These are phyloP conservation scores for Paedocypris micromegethes DNA, from an alignment of 2,797 vertebrate genomes.

Conservation along the genomic window DNA sequence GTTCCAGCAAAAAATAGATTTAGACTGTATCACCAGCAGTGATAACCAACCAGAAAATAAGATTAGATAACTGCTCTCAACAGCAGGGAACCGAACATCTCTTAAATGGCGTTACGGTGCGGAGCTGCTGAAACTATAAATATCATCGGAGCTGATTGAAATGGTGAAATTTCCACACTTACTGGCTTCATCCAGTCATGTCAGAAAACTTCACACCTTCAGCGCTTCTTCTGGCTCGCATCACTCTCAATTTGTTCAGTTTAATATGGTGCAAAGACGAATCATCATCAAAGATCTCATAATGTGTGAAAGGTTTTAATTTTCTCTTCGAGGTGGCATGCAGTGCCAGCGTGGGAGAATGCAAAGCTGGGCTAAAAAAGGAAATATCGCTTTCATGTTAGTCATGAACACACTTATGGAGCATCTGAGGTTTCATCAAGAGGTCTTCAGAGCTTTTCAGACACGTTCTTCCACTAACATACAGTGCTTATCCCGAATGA, in stretches of 20 bases:
- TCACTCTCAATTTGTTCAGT: background rate
- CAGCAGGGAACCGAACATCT: background rate
- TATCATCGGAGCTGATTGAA: background rate
- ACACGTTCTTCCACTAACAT: conserved; percentile 1
- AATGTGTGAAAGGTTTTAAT: conserved; percentile 2
- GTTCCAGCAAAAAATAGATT: no score
- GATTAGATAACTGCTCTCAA: no score
- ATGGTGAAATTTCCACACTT: conserved; percentile 5
- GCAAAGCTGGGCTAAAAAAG: conserved; percentile 30
- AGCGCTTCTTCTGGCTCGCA: conserved; percentile 7
- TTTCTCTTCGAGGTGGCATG: conserved; percentile 13
- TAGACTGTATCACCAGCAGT: no score
- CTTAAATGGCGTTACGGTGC: background rate
- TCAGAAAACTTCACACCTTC: conserved; percentile 17
- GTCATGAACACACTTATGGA: conserved; percentile 20
- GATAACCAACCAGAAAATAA: no score
- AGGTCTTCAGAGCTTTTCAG: conserved; percentile 17
- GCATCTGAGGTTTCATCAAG: background rate
- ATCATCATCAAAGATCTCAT: background rate
- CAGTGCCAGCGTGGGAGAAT: conserved; percentile 21
- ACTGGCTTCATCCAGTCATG: background rate
- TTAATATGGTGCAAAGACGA: no score
- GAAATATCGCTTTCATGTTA: conserved; percentile 13
- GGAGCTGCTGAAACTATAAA: background rate
- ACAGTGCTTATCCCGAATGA: background rate